Conservation (phyloP, 2,888 invertebrate genomes). For the Phortica okadai region DNA sequence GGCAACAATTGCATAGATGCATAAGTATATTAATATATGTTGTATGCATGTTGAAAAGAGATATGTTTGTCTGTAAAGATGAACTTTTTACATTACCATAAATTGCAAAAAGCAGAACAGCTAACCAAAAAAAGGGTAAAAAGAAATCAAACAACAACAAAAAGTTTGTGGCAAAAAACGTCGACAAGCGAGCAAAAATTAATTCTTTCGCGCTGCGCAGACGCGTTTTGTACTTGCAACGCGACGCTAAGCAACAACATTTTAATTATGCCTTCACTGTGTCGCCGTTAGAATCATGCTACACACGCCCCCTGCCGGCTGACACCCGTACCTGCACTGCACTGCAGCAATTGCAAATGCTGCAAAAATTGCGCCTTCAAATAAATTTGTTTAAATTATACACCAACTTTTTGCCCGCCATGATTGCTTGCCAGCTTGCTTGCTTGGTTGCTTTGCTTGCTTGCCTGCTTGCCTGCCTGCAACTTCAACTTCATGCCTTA, state of each 20-base stretch:
- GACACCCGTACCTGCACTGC: not conserved
- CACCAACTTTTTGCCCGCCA: slow-evolving; percentile 19
- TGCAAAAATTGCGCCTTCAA: slow-evolving; percentile 63
- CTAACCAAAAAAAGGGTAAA: not conserved
- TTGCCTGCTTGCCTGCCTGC: not conserved
- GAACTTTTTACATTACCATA: slow-evolving; percentile 13
- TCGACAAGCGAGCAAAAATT: not conserved
- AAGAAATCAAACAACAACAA: no score
- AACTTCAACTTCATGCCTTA: not conserved
- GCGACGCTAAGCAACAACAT: slow-evolving; percentile 2
- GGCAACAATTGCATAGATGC: not conserved
- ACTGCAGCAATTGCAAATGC: slow-evolving; percentile 2
- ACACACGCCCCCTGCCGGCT: not conserved
- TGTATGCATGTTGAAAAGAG: not conserved
- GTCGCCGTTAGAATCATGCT: not conserved
- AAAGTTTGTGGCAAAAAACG: no score
- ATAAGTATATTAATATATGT: not conserved
- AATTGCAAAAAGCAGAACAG: not conserved
- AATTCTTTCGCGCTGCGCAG: not conserved
- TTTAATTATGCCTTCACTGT: not conserved
- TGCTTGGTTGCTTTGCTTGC: not conserved
- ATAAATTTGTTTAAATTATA: slow-evolving; percentile 68
- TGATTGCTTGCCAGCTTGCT: not conserved
- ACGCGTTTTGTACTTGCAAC: not conserved
- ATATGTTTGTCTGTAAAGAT: not conserved